phyloP scores from a whole-genome alignment of 2,888 invertebrate genomes.

The Sabatieria punctata region DNA sequence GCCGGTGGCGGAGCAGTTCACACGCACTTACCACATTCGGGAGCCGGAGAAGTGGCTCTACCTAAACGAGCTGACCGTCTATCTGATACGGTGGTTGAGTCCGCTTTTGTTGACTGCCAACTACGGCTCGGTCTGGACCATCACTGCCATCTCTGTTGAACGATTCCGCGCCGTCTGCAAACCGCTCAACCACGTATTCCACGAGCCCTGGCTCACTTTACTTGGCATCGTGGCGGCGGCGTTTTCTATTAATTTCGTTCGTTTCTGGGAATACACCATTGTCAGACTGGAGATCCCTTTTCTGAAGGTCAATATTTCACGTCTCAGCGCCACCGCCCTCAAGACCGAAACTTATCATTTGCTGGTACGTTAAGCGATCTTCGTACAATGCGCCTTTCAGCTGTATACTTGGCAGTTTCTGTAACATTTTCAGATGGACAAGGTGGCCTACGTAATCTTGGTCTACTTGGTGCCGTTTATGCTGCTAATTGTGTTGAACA shows the following conservation, averaged over 20 bases:
- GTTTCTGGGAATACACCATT: neutral
- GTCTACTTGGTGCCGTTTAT: conserved; percentile 24
- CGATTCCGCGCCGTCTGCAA: conserved; percentile 5
- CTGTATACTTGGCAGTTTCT: neutral
- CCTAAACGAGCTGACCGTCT: neutral
- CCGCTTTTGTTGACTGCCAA: conserved; percentile 3
- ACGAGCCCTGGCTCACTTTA: no score
- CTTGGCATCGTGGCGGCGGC: neutral
- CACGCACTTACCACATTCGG: neutral
- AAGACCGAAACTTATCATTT: no score
- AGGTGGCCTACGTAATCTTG: conserved; percentile 21
- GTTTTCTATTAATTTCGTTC: neutral
- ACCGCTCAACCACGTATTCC: neutral
- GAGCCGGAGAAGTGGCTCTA: neutral
- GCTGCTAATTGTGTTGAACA: conserved; percentile 23
- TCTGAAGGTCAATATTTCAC: no score
- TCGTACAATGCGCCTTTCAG: no score
- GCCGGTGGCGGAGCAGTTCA: neutral
- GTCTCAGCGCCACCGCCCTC: no score
- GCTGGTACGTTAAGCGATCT: no score
- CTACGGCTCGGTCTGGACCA: conserved; percentile 5
- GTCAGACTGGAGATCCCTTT: neutral
- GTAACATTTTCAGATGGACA: conserved; percentile 18
- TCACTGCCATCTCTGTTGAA: conserved; percentile 4
- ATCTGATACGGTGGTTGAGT: neutral